Base-by-base conservation (phyloP, 2,888 invertebrate species). In the Pachliopta kotzebuea region DNA sequence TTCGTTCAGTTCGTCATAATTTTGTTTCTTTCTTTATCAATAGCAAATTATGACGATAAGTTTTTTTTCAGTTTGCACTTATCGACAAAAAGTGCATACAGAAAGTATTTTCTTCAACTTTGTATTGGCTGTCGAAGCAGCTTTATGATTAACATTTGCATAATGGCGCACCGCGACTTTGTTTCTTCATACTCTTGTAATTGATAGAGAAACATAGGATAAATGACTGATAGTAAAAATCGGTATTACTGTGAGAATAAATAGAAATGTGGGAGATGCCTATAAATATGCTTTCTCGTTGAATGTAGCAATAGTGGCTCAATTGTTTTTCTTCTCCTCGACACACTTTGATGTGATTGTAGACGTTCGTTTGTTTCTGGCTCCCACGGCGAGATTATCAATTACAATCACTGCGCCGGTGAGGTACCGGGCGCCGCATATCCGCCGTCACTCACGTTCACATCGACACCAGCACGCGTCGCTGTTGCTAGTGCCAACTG, bases 331-430 rank as follows among this genome's bases (percentile, higher is more conserved):
- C 70, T 70, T 62, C 63, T 52, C 68, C 53, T 24, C 65, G 63
- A 53, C 63, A 62, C 58, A 69, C 59, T 66, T 60, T 42, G 63
- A 56, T 23, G 58, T 62, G 58, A 60, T 31, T 66, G 57, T 24
- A 69, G 26, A 61, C 59, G 54, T 65, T 71, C 37, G 37, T 65
- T 62, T 67, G 69, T 71, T 69, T 71, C 64, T 68, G 71, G 69
- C 70, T 77, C 76, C 69, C 79, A 79, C 79, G 73, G 67, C 69
- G 68, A 75, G 69, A 74, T 71, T 75, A 73, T 71, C 65, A 68
- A 62, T 61, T 56, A 24, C 54, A 64, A 60, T 66, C 65, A 67
- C 60, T 56, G 49, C 57, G 66, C 60, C 56, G 67, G 63, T 53
- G 54, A 45, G 60, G 60, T 54, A 57, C 58, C 71, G 72, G 63